Evolutionary conservation across 2,113 vertebrate genomes (phyloP).

Genomic region (Megaceryle torquata): DNA sequence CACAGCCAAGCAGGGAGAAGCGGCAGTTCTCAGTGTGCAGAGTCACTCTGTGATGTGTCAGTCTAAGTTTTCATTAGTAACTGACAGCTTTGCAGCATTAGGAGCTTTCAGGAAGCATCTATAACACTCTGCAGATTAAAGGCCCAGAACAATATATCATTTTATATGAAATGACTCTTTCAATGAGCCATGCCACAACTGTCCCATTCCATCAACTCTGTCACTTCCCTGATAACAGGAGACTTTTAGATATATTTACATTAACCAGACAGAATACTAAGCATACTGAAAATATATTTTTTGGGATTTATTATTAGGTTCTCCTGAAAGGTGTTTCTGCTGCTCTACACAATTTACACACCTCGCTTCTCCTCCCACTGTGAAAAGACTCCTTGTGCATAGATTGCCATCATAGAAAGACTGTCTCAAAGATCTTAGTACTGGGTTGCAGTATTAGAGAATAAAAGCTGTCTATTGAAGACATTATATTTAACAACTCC

Average conservation of each 20-base stretch:
- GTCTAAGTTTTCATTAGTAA: not conserved
- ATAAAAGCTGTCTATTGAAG: not conserved
- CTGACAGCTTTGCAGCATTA: not conserved
- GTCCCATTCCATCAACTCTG: not conserved
- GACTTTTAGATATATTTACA: not conserved
- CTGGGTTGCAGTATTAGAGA: not conserved
- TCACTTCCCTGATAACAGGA: not conserved
- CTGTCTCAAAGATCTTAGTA: not conserved
- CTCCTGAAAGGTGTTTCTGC: not conserved
- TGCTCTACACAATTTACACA: not conserved
- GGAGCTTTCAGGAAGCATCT: not conserved
- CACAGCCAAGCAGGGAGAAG: accelerated
- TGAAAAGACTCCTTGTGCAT: not conserved
- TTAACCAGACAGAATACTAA: not conserved
- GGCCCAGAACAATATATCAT: not conserved
- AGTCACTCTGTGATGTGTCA: not conserved
- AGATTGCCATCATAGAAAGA: not conserved
- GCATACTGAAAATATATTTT: not conserved
- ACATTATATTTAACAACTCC: not conserved
- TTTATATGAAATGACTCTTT: not conserved
- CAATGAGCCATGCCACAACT: not conserved
- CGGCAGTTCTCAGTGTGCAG: not conserved
- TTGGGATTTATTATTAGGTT: not conserved
- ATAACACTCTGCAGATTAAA: not conserved
- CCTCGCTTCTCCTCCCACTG: not conserved